These are phyloP conservation scores for Drosophila miranda DNA, from an alignment of 1,140 invertebrate genomes.

Conservation along the genomic window DNA sequence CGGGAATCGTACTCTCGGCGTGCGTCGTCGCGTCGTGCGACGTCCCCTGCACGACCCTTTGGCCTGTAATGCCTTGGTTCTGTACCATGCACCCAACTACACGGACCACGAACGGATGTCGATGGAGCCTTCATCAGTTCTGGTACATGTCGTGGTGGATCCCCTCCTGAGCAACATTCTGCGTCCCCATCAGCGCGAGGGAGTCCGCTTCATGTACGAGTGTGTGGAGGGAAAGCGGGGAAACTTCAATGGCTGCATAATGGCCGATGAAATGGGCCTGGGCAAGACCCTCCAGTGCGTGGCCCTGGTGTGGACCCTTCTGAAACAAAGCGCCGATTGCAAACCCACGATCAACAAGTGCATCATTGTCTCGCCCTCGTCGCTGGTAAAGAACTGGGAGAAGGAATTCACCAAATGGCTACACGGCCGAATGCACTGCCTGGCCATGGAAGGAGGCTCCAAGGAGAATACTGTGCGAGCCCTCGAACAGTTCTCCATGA, in stretches of 20 bases:
- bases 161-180: constrained; percentile 94
- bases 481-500: constrained; percentile 89
- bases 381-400: constrained; percentile 99
- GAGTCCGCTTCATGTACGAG: constrained; percentile 99
- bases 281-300: constrained; percentile 99
- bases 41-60: constrained; percentile 95
- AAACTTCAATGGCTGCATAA: constrained; percentile 96
- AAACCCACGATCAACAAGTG: constrained; percentile 95
- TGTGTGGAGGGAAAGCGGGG: constrained; percentile 96
- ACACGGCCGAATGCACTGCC: constrained; percentile 89
- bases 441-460: constrained; percentile 96
- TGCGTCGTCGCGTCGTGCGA: constrained; percentile 87
- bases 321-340: constrained; percentile 92
- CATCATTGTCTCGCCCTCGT: constrained; percentile 98
- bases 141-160: constrained; percentile 97
- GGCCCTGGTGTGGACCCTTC: constrained; percentile 96
- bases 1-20: constrained; percentile 85
- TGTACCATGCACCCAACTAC: constrained; percentile 91
- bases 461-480: constrained; percentile 94
- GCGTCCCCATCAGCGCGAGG: constrained; percentile 98
- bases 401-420: constrained; percentile 99
- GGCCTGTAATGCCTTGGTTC: constrained; percentile 95
- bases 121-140: constrained; percentile 83
- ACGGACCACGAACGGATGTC: constrained; percentile 83
- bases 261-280: constrained; percentile 98